Base-by-base conservation (phyloP, 2,888 invertebrate species). In the Heliconius charithonia region DNA sequence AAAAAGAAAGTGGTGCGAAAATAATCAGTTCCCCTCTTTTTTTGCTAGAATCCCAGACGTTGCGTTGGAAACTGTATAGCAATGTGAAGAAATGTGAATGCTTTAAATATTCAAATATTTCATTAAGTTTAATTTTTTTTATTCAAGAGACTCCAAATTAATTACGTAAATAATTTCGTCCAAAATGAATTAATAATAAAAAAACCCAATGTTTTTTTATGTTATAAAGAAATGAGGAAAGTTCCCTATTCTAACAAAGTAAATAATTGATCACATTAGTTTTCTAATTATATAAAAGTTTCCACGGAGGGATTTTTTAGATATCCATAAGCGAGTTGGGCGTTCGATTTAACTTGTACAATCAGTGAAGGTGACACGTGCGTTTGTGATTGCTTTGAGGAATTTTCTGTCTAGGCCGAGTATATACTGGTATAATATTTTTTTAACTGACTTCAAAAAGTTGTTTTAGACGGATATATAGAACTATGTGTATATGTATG, bases 271-370 rank as follows among this genome's bases (percentile, higher is more conserved):
- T 41, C 73, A 65, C 59, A 77, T 72, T 51, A 56, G 73, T 77
- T 72, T 63, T 72, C 63, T 73, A 66, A 51, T 77, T 77, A 77
- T 25, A 77, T 37, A 66, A 73, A 77, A 77, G 77, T 77, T 77
- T 65, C 22, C 22, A 22, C 9, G 56, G 10, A 75, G 75, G 79
- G 65, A 70, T 74, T 74, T 74, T 63, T 80, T 78, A 78, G 78
- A 32, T 73, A 56, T 78, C 56, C 78, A 45, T 78, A 37, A 73
- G 75, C 72, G 67, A 75, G 75, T 62, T 75, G 76, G 63, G 72
- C 75, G 65, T 72, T 80, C 78, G 75, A 78, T 80, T 80, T 78
- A 80, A 80, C 80, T 80, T 78, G 62, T 78, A 72, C 80, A 80
- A 80, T 80, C 80, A 78, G 67, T 79, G 79, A 82, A 76, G 76